Evolutionary conservation across 2,797 vertebrate species (phyloP), one percentile per base, ranked within the genome.

Genomic region (Yasuhikotakia modesta): DNA sequence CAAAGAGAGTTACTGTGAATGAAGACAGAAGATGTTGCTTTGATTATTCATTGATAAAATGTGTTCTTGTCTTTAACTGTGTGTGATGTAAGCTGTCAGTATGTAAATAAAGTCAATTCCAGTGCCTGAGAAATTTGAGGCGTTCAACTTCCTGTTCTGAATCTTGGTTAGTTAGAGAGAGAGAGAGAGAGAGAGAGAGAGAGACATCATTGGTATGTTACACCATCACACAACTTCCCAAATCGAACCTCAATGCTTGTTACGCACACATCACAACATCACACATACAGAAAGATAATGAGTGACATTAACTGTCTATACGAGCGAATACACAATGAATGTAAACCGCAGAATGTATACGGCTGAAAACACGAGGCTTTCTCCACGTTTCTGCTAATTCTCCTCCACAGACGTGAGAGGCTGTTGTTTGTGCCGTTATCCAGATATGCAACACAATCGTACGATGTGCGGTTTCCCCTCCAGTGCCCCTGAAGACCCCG

Each of bases 131-230:
- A 35, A 39, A 55, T 55, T 32, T 27, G 21, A 35, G 79, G 27
- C 7, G 22, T 71, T 66, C 57, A 46, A 63, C 27, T 43, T 27
- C 32, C 53, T 52, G 61, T 39, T 45, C 45, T 69, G 46, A 57
- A 77, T 61, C 55, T 77, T 71, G 39, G 39, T 74, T 69, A 53
- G 39, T 74, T 69, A 53, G n/a, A 21, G 60, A 14, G 48, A 6
- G 43, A 46, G 22, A 8, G 27, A 7, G 39, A 57, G 8, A 35
- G 2, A 14, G n/a, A 21, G 52, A 67, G 14, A 27, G 7, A n/a
- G 43, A 21, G 6, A 48, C 66, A 4, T 3, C 30, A 48, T 39
- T 35, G 17, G 27, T 68, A 45, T 4, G 22, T 27, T 32, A 48
- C 27, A 39, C 21, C 52, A 76, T 58, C 50, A 48, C 39, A 27